Percentiles rank a stretch among this genome's conserved stretches.
These are phyloP conservation scores for Perizoma affinitatum DNA, from an alignment of 2,888 invertebrate species.

Conservation along the genomic window DNA sequence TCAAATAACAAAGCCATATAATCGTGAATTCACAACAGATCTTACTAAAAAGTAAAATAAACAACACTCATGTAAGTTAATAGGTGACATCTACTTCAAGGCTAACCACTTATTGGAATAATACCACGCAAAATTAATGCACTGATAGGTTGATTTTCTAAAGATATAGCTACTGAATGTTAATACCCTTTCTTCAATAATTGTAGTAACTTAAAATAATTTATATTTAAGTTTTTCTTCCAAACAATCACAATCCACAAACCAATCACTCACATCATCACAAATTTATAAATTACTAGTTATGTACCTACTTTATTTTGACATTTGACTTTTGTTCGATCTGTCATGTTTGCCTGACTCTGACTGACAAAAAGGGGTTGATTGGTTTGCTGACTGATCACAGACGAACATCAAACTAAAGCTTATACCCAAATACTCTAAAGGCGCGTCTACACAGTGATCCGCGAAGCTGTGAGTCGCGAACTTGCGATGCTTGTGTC, in stretches of 20 bases:
- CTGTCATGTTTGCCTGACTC: no score
- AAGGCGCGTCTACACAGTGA: no score
- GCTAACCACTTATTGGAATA: constrained; percentile 79
- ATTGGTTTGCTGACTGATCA: no score
- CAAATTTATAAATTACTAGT: no score
- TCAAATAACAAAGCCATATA: constrained; percentile 83
- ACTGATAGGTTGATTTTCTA: constrained; percentile 47
- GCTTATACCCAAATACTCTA: no score
- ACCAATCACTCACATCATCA: constrained; percentile 63
- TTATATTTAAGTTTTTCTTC: constrained; percentile 69
- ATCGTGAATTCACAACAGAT: constrained; percentile 76
- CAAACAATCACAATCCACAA: constrained; percentile 76
- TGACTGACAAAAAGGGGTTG: no score
- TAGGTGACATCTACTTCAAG: constrained; percentile 83
- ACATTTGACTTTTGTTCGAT: constrained; percentile 37
- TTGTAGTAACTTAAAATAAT: constrained; percentile 49
- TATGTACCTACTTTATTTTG: constrained; percentile 56
- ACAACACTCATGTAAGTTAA: constrained; percentile 80
- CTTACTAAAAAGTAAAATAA: constrained; percentile 82
- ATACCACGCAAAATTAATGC: constrained; percentile 60
- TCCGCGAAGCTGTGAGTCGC: no score
- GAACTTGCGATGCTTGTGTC: no score
- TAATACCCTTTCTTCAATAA: constrained; percentile 48
- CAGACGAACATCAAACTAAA: no score
- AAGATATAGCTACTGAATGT: constrained; percentile 44